These are phyloP conservation scores for Elegia similella DNA, from an alignment of 2,888 invertebrate species.

Conservation along the genomic window DNA sequence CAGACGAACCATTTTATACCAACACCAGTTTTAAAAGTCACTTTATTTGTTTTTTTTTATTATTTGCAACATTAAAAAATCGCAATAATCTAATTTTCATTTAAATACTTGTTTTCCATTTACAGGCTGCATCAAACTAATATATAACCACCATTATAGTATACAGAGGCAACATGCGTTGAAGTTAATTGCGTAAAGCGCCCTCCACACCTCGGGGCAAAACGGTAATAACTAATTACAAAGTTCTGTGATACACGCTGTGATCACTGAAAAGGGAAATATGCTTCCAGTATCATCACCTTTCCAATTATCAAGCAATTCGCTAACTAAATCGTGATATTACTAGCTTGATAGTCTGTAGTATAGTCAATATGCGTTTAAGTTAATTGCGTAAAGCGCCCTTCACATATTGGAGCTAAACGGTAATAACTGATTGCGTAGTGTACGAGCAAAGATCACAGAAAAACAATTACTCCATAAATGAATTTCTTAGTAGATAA, in stretches of 20 bases:
- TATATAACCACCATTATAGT: neutral
- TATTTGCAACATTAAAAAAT: too few relatives aligned
- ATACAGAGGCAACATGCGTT: slow-evolving; percentile 3
- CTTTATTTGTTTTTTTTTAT: too few relatives aligned
- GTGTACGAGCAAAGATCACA: too few relatives aligned
- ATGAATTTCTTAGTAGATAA: too few relatives aligned
- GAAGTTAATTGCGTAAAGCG: slow-evolving; percentile 21
- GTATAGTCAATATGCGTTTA: too few relatives aligned
- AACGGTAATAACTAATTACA: slow-evolving; percentile 27
- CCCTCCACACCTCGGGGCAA: slow-evolving; percentile 19
- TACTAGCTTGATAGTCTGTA: too few relatives aligned
- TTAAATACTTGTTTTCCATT: neutral
- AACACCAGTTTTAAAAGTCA: too few relatives aligned
- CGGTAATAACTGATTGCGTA: too few relatives aligned
- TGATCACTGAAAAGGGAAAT: neutral
- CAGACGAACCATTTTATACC: too few relatives aligned
- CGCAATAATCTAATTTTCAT: neutral
- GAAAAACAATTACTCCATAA: too few relatives aligned
- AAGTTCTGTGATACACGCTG: slow-evolving; percentile 5
- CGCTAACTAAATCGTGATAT: neutral
- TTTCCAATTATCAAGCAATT: neutral
- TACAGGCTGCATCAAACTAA: neutral
- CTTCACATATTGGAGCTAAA: too few relatives aligned
- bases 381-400: too few relatives aligned
- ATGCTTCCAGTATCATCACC: neutral